Percentiles rank a stretch among this genome's conserved stretches.
Conservation (phyloP, 2,888 invertebrate genomes). For the Lymantria dispar region DNA sequence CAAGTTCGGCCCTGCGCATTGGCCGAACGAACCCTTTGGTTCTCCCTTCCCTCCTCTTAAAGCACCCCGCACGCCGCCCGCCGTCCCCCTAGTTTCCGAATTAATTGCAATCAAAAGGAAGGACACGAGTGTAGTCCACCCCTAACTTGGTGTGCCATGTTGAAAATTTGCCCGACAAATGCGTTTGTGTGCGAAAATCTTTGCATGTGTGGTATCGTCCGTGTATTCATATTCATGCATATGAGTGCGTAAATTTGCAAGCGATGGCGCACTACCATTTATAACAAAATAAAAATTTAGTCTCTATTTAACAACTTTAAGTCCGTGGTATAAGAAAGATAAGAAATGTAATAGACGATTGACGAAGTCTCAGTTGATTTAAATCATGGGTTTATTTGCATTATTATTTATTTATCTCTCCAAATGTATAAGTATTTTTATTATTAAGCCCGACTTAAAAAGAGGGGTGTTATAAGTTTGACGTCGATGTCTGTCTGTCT, state of each 20-base stretch:
- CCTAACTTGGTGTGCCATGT: slow-evolving; percentile 77
- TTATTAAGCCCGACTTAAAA: no score
- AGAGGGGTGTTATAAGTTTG: no score
- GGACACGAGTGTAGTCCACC: slow-evolving; percentile 80
- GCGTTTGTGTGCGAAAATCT: slow-evolving; percentile 45
- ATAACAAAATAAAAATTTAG: slow-evolving; percentile 12
- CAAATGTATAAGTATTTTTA: no score
- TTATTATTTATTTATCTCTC: no score
- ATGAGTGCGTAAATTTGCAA: slow-evolving; percentile 34
- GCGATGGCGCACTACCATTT: slow-evolving; percentile 30
- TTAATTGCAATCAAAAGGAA: slow-evolving; percentile 83
- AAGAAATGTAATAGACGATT: no score
- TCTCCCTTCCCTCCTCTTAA: slow-evolving; percentile 31
- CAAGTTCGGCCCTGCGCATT: slow-evolving; percentile 75
- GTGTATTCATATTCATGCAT: slow-evolving; percentile 27
- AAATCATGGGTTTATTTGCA: no score
- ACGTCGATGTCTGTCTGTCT: no score
- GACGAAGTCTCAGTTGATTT: no score
- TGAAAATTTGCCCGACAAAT: slow-evolving; percentile 64
- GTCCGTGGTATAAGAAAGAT: no score
- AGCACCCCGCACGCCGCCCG: slow-evolving; percentile 34
- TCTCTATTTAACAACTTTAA: neutral
- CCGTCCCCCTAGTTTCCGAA: slow-evolving; percentile 62
- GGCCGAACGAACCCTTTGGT: slow-evolving; percentile 67
- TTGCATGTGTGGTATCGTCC: slow-evolving; percentile 32